These are phyloP conservation scores for Macrotus californicus DNA, from an alignment of 2,113 vertebrate species.

Conservation along the genomic window DNA sequence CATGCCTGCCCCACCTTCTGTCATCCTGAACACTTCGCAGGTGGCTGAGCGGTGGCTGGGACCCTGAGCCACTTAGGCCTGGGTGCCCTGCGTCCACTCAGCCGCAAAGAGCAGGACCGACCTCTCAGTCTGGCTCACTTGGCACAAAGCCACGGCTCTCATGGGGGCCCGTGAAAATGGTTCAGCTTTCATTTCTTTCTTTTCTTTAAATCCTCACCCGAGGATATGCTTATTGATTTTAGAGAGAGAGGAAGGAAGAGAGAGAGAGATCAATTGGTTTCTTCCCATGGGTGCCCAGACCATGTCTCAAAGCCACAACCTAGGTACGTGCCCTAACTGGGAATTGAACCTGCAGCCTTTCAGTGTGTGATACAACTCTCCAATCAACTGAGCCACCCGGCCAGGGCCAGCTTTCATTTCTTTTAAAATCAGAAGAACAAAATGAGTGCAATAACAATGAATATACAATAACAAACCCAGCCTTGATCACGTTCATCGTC, in stretches of 20 bases:
- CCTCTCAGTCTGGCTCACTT: fast-evolving
- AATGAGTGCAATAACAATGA: neutral
- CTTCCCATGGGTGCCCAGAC: no score
- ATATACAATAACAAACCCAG: neutral
- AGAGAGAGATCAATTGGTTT: no score
- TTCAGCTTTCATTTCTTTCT: neutral
- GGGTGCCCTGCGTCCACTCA: neutral
- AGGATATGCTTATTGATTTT: no score
- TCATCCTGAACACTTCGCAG: neutral
- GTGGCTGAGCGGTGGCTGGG: neutral
- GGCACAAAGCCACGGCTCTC: neutral
- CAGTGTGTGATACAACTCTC: no score
- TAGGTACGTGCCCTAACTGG: no score
- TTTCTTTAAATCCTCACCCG: no score
- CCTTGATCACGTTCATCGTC: neutral
- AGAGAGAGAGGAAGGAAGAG: no score
- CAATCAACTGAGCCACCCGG: no score
- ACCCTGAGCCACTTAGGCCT: neutral
- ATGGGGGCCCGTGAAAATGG: fast-evolving
- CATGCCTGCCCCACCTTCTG: neutral
- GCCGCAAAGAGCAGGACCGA: neutral
- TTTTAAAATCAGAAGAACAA: neutral
- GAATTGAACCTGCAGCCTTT: no score
- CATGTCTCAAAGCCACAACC: no score
- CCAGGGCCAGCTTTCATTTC: neutral